Conservation (phyloP, 2,888 invertebrate species). For the Sarcophaga caerulescens region DNA sequence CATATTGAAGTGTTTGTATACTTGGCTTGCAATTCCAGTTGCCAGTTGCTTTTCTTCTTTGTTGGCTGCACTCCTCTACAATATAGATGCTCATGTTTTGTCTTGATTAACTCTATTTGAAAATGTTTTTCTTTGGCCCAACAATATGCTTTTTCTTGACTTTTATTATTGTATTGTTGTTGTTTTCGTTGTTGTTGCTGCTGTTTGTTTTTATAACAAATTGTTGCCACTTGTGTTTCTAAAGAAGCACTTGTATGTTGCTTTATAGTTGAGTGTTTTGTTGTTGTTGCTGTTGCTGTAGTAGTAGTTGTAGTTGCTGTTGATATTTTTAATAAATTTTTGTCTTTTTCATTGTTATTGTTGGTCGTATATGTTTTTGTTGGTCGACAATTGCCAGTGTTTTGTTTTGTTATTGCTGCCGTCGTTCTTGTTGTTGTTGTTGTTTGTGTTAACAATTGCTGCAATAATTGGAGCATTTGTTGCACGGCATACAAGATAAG, state of each 20-base stretch:
- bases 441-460: conserved; percentile 64
- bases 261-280: neutral
- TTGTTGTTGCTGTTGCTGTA: conserved; percentile 44
- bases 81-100: conserved; percentile 33
- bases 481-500: conserved; percentile 65
- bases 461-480: conserved; percentile 70
- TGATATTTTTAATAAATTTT: conserved; percentile 35
- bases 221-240: conserved; percentile 49
- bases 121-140: conserved; percentile 62
- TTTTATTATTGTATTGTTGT: conserved; percentile 1
- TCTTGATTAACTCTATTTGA: conserved; percentile 58
- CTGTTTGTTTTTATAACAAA: conserved; percentile 51
- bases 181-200: neutral
- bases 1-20: conserved; percentile 10
- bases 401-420: conserved; percentile 38
- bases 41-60: conserved; percentile 8
- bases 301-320: conserved; percentile 36
- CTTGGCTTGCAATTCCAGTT: neutral
- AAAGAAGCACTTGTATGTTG: conserved; percentile 29
- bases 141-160: conserved; percentile 26
- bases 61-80: neutral
- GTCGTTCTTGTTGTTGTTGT: conserved; percentile 23
- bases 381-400: conserved; percentile 38
- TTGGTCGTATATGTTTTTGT: conserved; percentile 16
- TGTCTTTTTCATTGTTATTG: conserved; percentile 36